phyloP scores from a whole-genome alignment of 2,888 invertebrate species.

The Melieria omissa region DNA sequence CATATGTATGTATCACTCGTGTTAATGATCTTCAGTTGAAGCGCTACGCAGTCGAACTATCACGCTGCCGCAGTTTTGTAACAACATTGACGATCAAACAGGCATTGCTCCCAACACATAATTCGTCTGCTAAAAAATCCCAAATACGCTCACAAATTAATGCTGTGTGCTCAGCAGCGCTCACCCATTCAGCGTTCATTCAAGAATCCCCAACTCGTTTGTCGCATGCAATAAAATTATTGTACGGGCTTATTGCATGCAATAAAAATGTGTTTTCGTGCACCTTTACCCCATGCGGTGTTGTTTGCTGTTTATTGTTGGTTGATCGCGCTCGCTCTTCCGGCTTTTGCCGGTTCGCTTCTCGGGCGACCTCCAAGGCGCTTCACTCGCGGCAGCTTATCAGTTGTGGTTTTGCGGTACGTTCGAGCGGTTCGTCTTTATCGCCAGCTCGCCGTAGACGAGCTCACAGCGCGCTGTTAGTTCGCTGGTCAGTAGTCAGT shows the following conservation, averaged over 20 bases:
- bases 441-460: neutral
- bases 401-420: conserved; percentile 47
- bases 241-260: conserved; percentile 42
- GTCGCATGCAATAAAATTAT: conserved; percentile 10
- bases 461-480: too few species aligned
- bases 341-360: conserved; percentile 16
- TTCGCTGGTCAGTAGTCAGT: too few species aligned
- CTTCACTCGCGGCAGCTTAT: conserved; percentile 40
- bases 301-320: conserved; percentile 28
- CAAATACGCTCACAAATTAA: too few species aligned
- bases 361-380: neutral
- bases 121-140: too few species aligned
- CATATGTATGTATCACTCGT: too few species aligned
- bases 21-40: too few species aligned
- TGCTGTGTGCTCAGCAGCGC: neutral
- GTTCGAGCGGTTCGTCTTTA: conserved; percentile 44
- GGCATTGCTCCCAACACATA: too few species aligned
- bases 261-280: conserved; percentile 27
- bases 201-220: neutral
- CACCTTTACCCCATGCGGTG: neutral
- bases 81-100: too few species aligned
- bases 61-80: too few species aligned
- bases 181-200: neutral
- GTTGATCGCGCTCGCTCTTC: conserved; percentile 34
- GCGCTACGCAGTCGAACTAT: too few species aligned